Percentiles rank a stretch among this genome's conserved stretches.
Evolutionary conservation across 2,113 vertebrate species (phyloP).

Genomic region (Urocolius indicus): DNA sequence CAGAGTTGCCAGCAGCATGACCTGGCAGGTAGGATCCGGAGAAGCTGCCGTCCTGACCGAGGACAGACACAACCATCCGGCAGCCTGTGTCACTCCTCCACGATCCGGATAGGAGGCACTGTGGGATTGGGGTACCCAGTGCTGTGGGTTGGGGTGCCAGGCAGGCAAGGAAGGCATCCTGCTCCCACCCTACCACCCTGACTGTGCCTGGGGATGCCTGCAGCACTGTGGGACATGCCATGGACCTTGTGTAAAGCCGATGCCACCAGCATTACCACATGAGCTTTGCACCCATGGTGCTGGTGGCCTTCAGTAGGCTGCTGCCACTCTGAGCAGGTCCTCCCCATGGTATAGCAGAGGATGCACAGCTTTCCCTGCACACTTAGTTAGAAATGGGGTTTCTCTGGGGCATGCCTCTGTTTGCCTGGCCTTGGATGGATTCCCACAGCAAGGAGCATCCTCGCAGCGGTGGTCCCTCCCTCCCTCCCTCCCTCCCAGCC

Average conservation of each 20-base stretch:
- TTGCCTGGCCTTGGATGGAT: background rate
- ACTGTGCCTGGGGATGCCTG: background rate
- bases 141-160: background rate
- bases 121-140: background rate
- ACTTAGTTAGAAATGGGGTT: background rate
- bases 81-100: background rate
- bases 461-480: background rate
- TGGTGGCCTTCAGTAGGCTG: background rate
- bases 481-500: background rate
- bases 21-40: background rate
- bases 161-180: background rate
- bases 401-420: background rate
- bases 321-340: fast-evolving
- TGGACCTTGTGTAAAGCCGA: fast-evolving
- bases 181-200: background rate
- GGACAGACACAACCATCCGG: background rate
- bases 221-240: background rate
- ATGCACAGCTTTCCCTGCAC: fast-evolving
- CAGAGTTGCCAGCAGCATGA: fast-evolving
- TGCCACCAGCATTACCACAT: fast-evolving
- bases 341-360: background rate
- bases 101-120: slow-evolving; percentile 10
- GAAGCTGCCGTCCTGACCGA: background rate
- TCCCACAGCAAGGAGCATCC: fast-evolving
- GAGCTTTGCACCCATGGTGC: fast-evolving